Evolutionary conservation across 2,797 vertebrate species (phyloP).

Genomic region (Notolepis coatsorum): DNA sequence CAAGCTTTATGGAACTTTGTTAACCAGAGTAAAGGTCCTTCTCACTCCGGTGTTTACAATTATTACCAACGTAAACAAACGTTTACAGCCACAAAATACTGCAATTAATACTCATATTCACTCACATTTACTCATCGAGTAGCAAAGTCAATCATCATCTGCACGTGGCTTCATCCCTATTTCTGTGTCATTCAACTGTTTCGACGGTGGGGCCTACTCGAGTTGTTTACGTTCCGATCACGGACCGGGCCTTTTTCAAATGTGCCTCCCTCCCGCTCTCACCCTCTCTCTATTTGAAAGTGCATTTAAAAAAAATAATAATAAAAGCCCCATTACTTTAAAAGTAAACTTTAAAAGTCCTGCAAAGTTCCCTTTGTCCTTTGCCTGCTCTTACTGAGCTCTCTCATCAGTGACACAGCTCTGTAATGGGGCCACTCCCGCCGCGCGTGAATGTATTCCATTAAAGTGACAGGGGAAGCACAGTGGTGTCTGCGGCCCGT

Average conservation of each 20-base stretch:
- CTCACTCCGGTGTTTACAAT: no score
- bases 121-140: no score
- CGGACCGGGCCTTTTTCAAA: no score
- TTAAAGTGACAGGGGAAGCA: slow-evolving; percentile 41
- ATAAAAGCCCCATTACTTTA: no score
- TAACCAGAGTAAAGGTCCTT: no score
- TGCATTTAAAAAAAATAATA: neutral
- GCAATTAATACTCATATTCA: neutral
- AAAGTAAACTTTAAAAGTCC: neutral
- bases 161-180: no score
- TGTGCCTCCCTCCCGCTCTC: neutral
- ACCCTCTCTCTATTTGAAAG: neutral
- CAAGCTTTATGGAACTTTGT: no score
- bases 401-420: slow-evolving; percentile 13
- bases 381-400: neutral
- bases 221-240: no score
- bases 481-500: slow-evolving; percentile 39
- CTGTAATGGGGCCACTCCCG: slow-evolving; percentile 36
- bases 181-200: no score
- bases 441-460: slow-evolving; percentile 39
- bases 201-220: no score
- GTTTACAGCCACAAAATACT: slow-evolving; percentile 12
- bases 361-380: neutral
- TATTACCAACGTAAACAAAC: slow-evolving; percentile 2
- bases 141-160: no score